Conservation (phyloP, 2,797 vertebrate species). For the Acropternis orthonyx region DNA sequence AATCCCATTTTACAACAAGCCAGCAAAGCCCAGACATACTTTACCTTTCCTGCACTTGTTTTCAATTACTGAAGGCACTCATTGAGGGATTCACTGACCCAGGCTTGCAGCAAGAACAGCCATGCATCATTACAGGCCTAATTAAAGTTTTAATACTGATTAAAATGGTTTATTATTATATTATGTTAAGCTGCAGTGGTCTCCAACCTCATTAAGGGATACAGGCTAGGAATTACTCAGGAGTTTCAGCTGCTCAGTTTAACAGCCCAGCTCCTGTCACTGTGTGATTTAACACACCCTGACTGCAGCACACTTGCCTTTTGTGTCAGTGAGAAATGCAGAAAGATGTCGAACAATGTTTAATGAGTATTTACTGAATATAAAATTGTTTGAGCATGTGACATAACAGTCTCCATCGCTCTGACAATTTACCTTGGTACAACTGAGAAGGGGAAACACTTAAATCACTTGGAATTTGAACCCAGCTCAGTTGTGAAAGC, state of each 20-base stretch:
- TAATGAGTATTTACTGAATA: slow-evolving; percentile 44
- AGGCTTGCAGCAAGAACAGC: slow-evolving; percentile 38
- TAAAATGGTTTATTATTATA: slow-evolving; percentile 68
- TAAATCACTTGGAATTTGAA: slow-evolving; percentile 56
- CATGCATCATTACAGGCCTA: slow-evolving; percentile 55
- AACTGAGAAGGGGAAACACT: slow-evolving; percentile 33
- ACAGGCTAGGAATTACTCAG: slow-evolving; percentile 40
- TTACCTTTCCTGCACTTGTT: slow-evolving; percentile 52
- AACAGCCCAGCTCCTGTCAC: slow-evolving; percentile 34
- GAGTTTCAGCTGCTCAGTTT: slow-evolving; percentile 54
- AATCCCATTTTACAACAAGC: background rate
- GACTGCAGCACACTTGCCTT: slow-evolving; percentile 35
- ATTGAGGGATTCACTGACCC: slow-evolving; percentile 42
- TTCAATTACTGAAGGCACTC: slow-evolving; percentile 62
- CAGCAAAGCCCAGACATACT: background rate
- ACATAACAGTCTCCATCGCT: slow-evolving; percentile 11
- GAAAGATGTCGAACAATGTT: slow-evolving; percentile 8
- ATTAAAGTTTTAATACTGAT: slow-evolving; percentile 68
- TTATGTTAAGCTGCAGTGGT: slow-evolving; percentile 64
- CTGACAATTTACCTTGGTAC: slow-evolving; percentile 31
- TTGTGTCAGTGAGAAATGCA: background rate
- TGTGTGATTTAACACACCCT: slow-evolving; percentile 56
- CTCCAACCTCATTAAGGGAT: slow-evolving; percentile 69
- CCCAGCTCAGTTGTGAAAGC: slow-evolving; percentile 43
- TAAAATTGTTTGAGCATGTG: slow-evolving; percentile 35